Evolutionary conservation across 1,140 invertebrate genomes (phyloP).

Genomic region (Ganaspis sp.): DNA sequence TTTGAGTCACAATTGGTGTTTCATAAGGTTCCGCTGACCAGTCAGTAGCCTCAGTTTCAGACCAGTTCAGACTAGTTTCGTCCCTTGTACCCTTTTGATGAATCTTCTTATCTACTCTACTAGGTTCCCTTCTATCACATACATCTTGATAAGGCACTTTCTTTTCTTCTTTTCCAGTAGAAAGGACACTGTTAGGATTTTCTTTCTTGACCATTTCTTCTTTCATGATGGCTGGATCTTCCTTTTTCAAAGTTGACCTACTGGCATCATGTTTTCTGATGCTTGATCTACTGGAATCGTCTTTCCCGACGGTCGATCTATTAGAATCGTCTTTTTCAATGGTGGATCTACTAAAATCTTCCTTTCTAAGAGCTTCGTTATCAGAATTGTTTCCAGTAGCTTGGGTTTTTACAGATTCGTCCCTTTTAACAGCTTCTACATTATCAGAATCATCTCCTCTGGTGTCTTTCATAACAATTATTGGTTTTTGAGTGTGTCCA

Average conservation of each 20-base stretch:
- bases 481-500: background rate
- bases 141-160: background rate
- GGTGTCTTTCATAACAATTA: background rate
- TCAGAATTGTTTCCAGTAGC: no score
- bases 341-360: background rate
- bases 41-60: constrained; percentile 27
- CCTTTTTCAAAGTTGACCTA: no score
- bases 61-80: no score
- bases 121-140: background rate
- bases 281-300: no score
- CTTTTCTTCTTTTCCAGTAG: background rate
- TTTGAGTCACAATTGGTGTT: constrained; percentile 32
- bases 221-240: no score
- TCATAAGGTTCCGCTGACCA: constrained; percentile 54
- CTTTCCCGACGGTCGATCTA: no score
- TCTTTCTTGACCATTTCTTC: no score
- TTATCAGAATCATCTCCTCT: constrained; percentile 22
- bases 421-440: background rate
- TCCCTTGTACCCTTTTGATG: background rate
- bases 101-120: background rate
- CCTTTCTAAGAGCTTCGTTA: background rate
- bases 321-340: background rate
- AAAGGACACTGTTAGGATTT: background rate
- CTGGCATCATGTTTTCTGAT: no score
- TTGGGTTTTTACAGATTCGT: background rate